Evolutionary conservation across 2,113 vertebrate species (phyloP), one percentile per base, ranked within the genome.

Genomic region (Pogona vitticeps): DNA sequence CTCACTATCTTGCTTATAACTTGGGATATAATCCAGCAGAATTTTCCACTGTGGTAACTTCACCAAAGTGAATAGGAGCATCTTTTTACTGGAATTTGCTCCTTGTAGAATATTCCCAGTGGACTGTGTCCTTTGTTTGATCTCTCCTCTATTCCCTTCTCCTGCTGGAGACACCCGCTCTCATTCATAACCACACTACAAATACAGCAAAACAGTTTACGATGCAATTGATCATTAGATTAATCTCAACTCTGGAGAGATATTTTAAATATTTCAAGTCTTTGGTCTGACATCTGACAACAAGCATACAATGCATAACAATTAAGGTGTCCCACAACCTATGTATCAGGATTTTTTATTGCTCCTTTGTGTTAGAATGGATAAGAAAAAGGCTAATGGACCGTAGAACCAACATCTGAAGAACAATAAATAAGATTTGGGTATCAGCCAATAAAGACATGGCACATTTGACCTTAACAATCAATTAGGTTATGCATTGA

Each of bases 401-500:
- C 3, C 80, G 63, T 0, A 18, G 83, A 84, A 84, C 0, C 1
- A 10, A 76, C 87, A 76, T 89, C 86, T 52, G 71, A 92, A 81
- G 56, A 7, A 0, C 87, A 90, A 94, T 83, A 90, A 92, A 84
- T 94, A 84, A 92, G 85, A 90, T 76, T 91, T 23, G 1, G 78
- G 85, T 88, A 91, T 59, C 82, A 86, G 90, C 90, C 89, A 91
- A 93, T 95, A 91, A 90, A 93, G 92, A 92, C 76, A 67, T 42
- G 70, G 75, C 58, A 67, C 67, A 90, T 94, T 81, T 93, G 93
- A 94, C 94, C 90, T 92, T 36, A 93, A 68, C 82, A 91, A 94
- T 93, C 93, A 89, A 94, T 94, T 87, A 90, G 78, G 91, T 87
- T 90, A 80, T 61, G 59, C 88, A 95, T 94, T 0, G 89, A 95